These are phyloP conservation scores for Molanna angustata DNA, from an alignment of 2,888 invertebrate genomes.

Conservation along the genomic window DNA sequence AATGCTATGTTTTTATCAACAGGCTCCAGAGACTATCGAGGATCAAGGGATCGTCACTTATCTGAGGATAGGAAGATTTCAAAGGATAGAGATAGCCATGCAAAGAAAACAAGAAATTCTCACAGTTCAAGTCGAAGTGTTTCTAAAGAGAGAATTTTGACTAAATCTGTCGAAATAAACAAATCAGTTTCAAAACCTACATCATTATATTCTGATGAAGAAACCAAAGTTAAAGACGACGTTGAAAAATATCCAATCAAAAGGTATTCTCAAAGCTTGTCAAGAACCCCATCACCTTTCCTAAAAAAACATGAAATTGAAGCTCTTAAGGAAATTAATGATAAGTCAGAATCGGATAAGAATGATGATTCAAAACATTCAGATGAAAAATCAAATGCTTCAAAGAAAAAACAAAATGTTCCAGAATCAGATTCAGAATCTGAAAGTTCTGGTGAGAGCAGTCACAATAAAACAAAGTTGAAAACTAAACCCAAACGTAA, in stretches of 20 bases:
- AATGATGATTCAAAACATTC: conserved; percentile 40
- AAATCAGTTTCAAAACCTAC: conserved; percentile 37
- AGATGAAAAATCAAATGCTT: conserved; percentile 39
- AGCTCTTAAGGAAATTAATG: conserved; percentile 47
- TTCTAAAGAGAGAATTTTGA: conserved; percentile 36
- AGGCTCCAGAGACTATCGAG: conserved; percentile 32
- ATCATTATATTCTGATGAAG: conserved; percentile 45
- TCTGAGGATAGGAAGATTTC: conserved; percentile 39
- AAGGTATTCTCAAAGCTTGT: conserved; percentile 71
- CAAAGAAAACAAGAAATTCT: conserved; percentile 34
- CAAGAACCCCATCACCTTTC: conserved; percentile 85
- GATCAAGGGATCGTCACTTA: conserved; percentile 39
- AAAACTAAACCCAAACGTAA: conserved; percentile 51
- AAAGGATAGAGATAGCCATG: conserved; percentile 35
- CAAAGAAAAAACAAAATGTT: conserved; percentile 52
- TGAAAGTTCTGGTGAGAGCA: conserved; percentile 46
- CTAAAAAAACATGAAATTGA: conserved; percentile 66
- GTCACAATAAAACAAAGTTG: conserved; percentile 44
- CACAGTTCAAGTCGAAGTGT: conserved; percentile 33
- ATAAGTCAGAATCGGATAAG: conserved; percentile 49
- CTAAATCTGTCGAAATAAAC: conserved; percentile 42
- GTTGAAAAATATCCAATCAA: conserved; percentile 38
- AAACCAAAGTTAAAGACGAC: conserved; percentile 36
- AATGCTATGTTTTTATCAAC: too few relatives aligned
- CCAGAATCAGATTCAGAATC: conserved; percentile 53